Evolutionary conservation across 2,797 vertebrate genomes (phyloP).

Genomic region (Phalanger gymnotis): DNA sequence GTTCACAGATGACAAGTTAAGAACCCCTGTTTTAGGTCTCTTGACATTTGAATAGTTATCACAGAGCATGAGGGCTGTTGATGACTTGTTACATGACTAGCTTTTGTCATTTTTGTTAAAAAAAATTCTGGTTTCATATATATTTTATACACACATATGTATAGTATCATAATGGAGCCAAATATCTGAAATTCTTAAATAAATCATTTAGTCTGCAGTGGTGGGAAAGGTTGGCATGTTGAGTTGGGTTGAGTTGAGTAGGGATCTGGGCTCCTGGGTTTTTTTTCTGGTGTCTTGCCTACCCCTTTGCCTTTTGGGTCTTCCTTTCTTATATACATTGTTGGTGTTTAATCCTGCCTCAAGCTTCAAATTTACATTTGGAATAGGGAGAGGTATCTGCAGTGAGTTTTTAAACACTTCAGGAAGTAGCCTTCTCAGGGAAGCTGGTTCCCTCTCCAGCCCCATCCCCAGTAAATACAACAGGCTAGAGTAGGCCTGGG

Average conservation of each 20-base stretch:
- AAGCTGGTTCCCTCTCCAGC: neutral
- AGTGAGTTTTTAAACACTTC: neutral
- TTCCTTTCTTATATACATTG: neutral
- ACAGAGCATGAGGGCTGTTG: neutral
- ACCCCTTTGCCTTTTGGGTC: neutral
- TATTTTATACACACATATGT: too few relatives aligned
- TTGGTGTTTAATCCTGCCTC: neutral
- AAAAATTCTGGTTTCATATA: neutral
- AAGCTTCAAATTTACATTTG: neutral
- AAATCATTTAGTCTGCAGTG: conserved; percentile 15
- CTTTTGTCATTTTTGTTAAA: neutral
- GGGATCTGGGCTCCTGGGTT: neutral
- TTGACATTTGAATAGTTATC: neutral
- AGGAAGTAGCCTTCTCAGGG: neutral
- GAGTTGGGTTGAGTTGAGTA: neutral
- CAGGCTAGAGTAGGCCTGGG: neutral
- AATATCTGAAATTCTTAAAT: neutral
- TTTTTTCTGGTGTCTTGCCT: neutral
- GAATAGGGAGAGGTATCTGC: neutral
- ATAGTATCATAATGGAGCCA: neutral
- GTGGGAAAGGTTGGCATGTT: conserved; percentile 1
- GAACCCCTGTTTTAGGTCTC: neutral
- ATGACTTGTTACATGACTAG: neutral
- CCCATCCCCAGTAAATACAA: neutral
- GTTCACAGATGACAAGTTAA: neutral